A percentile compares a stretch with the other conserved stretches of the same genome.
phyloP scores from a whole-genome alignment of 2,888 invertebrate genomes.

The Cotesia congregata region DNA sequence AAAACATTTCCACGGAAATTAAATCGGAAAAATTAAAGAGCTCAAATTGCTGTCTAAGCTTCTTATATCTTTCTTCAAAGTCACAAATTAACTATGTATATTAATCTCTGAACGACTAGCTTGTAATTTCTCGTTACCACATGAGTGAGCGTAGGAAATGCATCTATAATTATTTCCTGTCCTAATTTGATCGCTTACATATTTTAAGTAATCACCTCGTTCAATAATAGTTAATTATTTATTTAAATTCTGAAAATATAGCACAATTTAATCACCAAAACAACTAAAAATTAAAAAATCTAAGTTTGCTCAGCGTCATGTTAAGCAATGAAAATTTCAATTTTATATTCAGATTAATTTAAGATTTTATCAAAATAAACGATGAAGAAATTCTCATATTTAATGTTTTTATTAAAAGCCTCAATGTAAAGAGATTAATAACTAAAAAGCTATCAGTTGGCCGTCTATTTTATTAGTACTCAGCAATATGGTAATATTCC shows the following conservation, averaged over 20 bases:
- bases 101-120: conserved; percentile 11
- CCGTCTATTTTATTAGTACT: conserved; percentile 4
- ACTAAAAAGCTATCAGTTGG: conserved; percentile 10
- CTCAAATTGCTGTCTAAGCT: neutral
- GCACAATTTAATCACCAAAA: too few species aligned
- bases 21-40: neutral
- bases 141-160: conserved; percentile 22
- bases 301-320: too few species aligned
- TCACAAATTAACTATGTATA: neutral
- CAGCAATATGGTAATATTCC: neutral
- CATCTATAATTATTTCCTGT: conserved; percentile 29
- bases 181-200: neutral
- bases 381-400: too few species aligned
- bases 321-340: too few species aligned
- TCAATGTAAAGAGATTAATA: neutral
- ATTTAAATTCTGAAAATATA: too few species aligned
- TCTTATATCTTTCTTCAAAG: neutral
- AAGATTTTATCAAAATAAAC: too few species aligned
- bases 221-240: too few species aligned
- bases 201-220: neutral
- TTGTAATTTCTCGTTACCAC: conserved; percentile 35
- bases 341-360: too few species aligned
- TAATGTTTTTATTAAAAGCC: too few species aligned
- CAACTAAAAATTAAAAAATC: too few species aligned
- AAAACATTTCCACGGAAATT: neutral